Conservation (phyloP, 1,140 invertebrate species). For the Coptotermes formosanus region DNA sequence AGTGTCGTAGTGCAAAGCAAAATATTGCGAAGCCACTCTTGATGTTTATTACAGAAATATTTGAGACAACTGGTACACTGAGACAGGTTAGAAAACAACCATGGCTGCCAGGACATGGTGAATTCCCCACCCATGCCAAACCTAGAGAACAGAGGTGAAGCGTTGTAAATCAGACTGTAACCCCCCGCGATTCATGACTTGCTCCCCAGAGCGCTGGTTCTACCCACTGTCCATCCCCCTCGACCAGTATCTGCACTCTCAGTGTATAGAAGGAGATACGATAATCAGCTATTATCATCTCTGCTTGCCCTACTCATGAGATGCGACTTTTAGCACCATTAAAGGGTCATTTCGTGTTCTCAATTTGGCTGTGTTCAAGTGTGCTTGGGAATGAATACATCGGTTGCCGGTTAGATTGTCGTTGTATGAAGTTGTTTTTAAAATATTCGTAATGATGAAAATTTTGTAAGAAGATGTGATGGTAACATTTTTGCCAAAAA, state of each 20-base stretch:
- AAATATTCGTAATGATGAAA: no score
- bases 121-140: background rate
- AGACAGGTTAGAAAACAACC: background rate
- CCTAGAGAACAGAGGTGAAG: background rate
- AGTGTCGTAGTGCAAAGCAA: no score
- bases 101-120: background rate
- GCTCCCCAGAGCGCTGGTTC: conserved; percentile 6
- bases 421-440: no score
- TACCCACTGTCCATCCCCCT: background rate
- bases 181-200: conserved; percentile 12
- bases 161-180: conserved; percentile 7
- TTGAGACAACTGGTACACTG: background rate
- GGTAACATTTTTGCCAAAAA: no score
- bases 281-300: background rate
- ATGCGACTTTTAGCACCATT: background rate
- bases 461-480: no score
- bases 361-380: no score
- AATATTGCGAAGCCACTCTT: no score
- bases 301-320: background rate
- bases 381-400: no score
- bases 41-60: background rate
- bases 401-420: no score
- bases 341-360: no score
- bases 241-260: background rate
- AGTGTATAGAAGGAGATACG: background rate